A percentile compares a stretch with the other conserved stretches of the same genome.
phyloP scores from a whole-genome alignment of 1,140 invertebrate species.

The Drosophila littoralis region DNA sequence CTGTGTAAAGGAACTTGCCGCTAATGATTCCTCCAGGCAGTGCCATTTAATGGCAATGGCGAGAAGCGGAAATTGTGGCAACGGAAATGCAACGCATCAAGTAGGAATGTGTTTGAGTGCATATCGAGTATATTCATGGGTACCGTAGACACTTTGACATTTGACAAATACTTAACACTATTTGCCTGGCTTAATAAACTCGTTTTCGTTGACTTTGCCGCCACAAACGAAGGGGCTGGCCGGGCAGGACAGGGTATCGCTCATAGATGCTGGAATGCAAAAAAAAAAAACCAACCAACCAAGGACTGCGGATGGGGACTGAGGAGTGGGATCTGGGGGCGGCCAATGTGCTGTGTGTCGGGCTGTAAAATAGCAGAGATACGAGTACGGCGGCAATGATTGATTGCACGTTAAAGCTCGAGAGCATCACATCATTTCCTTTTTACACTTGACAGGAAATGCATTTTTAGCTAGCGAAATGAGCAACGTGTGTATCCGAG shows the following conservation, averaged over 20 bases:
- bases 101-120: constrained; percentile 22
- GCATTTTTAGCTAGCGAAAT: constrained; percentile 80
- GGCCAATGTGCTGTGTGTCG: constrained; percentile 14
- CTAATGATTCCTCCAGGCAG: constrained; percentile 22
- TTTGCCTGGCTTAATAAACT: constrained; percentile 79
- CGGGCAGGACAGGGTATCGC: background rate
- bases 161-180: constrained; percentile 81
- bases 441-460: constrained; percentile 81
- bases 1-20: background rate
- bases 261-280: background rate
- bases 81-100: constrained; percentile 44
- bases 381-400: constrained; percentile 57
- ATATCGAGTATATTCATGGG: constrained; percentile 14
- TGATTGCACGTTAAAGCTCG: constrained; percentile 77
- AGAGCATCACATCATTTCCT: constrained; percentile 80
- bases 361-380: constrained; percentile 49
- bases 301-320: background rate
- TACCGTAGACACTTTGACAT: constrained; percentile 51
- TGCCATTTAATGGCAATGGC: constrained; percentile 3
- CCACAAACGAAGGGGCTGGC: constrained; percentile 32
- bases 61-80: constrained; percentile 45
- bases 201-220: constrained; percentile 71
- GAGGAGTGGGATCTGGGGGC: background rate
- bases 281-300: constrained; percentile 24
- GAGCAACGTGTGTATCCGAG: constrained; percentile 58